Base-by-base conservation (phyloP, 1,140 invertebrate species). In the Andricus grossulariae region DNA sequence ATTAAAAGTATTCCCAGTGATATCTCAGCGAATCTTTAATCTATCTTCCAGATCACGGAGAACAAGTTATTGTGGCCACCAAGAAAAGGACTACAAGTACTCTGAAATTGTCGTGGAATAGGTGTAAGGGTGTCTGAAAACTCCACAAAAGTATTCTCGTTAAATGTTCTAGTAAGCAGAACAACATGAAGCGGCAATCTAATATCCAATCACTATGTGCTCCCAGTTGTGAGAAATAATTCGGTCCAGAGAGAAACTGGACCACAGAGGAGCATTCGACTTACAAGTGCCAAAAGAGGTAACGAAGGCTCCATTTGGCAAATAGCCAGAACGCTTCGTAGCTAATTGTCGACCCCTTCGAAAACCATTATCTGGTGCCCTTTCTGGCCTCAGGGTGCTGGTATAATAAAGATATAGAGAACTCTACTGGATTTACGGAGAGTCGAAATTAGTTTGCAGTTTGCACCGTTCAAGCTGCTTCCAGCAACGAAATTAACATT, bases 301-400 rank as follows among this genome's bases (percentile, higher is more conserved):
- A 66, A 66, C 60, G 39, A 66, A 66, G 25, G 60, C n/a, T 66
- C 60, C 78, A 88, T 86, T 87, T 87, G 86, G 87, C 85, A 19
- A 32, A 18, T 66, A 32, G 84, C 87, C 87, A 88, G 84, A 82
- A 83, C 82, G 85, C 76, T 84, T 82, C 81, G 84, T 77, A 81
- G 84, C 87, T 89, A 89, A 89, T 89, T 88, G 88, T 88, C 84
- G 83, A 85, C 82, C 87, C 86, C 82, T 89, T 88, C 84, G 86
- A 84, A 88, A 88, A 88, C 88, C 84, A 89, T 89, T 89, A 89
- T 80, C 83, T 83, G 79, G 81, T 82, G 83, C 82, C 82, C 84
- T 80, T 85, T 84, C 78, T 77, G 82, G 76, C 49, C 32, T 18
- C 54, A 54, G 71, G 75, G 76, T 80, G 74, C 80, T 80, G 77